These are phyloP conservation scores for Melopsittacus undulatus DNA, from an alignment of 2,797 vertebrate genomes.

Conservation along the genomic window DNA sequence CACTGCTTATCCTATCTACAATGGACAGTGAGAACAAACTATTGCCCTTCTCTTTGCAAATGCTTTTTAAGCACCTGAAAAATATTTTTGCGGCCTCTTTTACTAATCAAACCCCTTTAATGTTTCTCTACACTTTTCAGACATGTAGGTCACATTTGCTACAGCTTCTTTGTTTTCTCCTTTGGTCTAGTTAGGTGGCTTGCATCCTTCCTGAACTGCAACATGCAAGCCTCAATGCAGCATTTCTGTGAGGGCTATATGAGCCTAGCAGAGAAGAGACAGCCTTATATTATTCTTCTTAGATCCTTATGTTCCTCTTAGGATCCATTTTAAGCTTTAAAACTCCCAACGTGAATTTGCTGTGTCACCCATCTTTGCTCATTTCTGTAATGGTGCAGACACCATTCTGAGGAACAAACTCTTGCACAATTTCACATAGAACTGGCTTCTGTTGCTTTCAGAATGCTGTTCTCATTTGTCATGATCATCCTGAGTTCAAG, in stretches of 20 bases:
- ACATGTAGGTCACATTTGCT: not conserved
- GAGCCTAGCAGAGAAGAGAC: not conserved
- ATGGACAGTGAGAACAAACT: not conserved
- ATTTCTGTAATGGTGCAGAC: not conserved
- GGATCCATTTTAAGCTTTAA: not conserved
- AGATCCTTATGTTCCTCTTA: not conserved
- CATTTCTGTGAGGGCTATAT: not conserved
- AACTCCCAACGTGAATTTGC: not conserved
- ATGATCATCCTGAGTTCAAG: not conserved
- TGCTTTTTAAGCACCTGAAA: not conserved
- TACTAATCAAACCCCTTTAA: not conserved
- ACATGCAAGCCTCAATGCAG: not conserved
- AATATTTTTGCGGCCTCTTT: not conserved
- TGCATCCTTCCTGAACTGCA: not conserved
- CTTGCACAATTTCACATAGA: not conserved
- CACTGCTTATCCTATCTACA: not conserved
- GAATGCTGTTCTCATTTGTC: slow-evolving; percentile 8
- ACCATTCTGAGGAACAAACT: not conserved
- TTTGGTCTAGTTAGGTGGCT: not conserved
- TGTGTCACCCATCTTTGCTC: not conserved
- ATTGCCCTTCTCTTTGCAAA: not conserved
- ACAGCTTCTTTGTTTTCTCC: not conserved
- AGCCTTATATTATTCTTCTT: not conserved
- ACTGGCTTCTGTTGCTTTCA: not conserved
- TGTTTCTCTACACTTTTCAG: not conserved